phyloP scores from a whole-genome alignment of 2,888 invertebrate species.

The Rhagophthalmus giganteus region DNA sequence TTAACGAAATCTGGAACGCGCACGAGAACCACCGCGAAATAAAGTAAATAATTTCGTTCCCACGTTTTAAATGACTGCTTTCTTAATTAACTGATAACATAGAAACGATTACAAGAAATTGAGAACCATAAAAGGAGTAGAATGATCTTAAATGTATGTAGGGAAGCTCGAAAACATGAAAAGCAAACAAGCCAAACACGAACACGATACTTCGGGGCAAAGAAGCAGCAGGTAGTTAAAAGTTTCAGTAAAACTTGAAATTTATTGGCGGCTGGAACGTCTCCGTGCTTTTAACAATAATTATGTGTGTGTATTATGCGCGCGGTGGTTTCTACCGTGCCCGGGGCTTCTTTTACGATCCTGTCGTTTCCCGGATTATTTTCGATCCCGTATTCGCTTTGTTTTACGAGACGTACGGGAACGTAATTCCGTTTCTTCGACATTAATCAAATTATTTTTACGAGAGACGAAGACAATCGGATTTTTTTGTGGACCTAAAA shows the following conservation, averaged over 20 bases:
- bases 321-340: too few relatives aligned
- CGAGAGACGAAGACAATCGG: too few relatives aligned
- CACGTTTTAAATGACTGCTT: not conserved
- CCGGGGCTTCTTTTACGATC: too few relatives aligned
- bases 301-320: too few relatives aligned
- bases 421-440: not conserved
- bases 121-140: not conserved
- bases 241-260: not conserved
- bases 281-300: not conserved
- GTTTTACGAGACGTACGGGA: not conserved
- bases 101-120: conserved; percentile 1
- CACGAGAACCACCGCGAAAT: too few relatives aligned
- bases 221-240: not conserved
- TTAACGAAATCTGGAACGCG: too few relatives aligned
- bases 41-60: too few relatives aligned
- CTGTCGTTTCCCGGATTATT: too few relatives aligned
- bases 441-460: too few relatives aligned
- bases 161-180: not conserved
- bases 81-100: conserved; percentile 2
- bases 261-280: not conserved
- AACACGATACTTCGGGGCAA: not conserved
- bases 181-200: not conserved
- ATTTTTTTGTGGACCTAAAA: too few relatives aligned
- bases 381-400: too few relatives aligned
- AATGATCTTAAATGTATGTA: not conserved